A percentile compares a stretch with the other conserved stretches of the same genome.
phyloP scores from a whole-genome alignment of 2,888 invertebrate species.

The Amiota communis region DNA sequence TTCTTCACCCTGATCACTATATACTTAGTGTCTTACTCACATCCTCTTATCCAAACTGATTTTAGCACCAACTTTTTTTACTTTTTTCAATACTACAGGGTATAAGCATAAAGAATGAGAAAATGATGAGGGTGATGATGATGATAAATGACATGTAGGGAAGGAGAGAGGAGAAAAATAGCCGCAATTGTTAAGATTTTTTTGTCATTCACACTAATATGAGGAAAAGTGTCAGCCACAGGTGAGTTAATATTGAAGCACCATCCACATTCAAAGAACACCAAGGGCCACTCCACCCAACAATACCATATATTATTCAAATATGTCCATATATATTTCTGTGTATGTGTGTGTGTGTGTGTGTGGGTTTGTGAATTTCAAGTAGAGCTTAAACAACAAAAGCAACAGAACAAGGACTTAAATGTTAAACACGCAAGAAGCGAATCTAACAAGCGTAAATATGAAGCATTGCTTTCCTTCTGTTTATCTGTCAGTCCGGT shows the following conservation, averaged over 20 bases:
- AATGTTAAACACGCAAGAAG: conserved; percentile 2
- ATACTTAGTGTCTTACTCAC: no score
- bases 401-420: neutral
- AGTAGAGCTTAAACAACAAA: conserved; percentile 9
- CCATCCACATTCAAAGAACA: neutral
- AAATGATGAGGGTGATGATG: no score
- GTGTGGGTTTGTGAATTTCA: conserved; percentile 16
- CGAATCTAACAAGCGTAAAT: conserved; percentile 9
- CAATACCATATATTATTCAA: conserved; percentile 30
- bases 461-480: conserved; percentile 2
- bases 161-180: neutral
- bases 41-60: no score
- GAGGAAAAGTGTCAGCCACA: conserved; percentile 61
- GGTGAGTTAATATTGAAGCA: conserved; percentile 45
- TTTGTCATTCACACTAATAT: conserved; percentile 42
- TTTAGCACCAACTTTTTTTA: no score
- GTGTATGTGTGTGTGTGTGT: neutral
- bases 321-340: neutral
- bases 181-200: conserved; percentile 37
- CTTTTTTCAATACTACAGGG: no score
- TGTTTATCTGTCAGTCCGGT: conserved; percentile 2
- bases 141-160: neutral
- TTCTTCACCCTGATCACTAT: no score
- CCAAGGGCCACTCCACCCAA: conserved; percentile 26
- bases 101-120: no score